phyloP scores from a whole-genome alignment of 2,113 vertebrate genomes.

The Sylvia atricapilla region DNA sequence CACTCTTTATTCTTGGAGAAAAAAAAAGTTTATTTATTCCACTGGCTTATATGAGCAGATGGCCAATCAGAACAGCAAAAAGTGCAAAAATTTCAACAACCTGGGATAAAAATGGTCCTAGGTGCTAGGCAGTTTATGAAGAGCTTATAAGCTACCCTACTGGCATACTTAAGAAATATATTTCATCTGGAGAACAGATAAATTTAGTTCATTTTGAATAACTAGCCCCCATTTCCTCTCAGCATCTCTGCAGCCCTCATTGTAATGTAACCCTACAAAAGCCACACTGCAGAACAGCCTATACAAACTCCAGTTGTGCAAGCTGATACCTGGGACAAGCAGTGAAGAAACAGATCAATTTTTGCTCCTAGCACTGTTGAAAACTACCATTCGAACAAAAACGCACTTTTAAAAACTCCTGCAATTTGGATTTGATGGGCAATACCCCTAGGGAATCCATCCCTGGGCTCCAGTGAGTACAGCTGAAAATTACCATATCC shows the following conservation, averaged over 20 bases:
- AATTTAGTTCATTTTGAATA: background rate
- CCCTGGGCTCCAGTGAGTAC: background rate
- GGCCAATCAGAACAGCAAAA: background rate
- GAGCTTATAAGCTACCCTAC: conserved; percentile 18
- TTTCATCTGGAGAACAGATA: background rate
- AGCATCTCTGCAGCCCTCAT: background rate
- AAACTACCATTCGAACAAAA: background rate
- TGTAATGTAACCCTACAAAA: background rate
- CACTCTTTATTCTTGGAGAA: background rate
- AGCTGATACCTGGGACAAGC: background rate
- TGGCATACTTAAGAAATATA: background rate
- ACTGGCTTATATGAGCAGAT: background rate
- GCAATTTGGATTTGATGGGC: background rate
- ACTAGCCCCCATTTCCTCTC: background rate
- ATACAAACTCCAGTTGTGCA: background rate
- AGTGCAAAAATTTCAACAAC: background rate
- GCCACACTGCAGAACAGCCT: background rate
- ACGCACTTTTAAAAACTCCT: background rate
- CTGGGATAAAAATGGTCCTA: background rate
- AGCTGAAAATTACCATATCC: background rate
- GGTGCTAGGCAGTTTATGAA: background rate
- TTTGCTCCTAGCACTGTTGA: background rate
- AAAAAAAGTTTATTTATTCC: background rate
- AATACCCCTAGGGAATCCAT: background rate
- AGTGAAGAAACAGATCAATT: background rate